Base-by-base conservation (phyloP, 2,797 vertebrate genomes). In the Oophaga sylvatica region DNA sequence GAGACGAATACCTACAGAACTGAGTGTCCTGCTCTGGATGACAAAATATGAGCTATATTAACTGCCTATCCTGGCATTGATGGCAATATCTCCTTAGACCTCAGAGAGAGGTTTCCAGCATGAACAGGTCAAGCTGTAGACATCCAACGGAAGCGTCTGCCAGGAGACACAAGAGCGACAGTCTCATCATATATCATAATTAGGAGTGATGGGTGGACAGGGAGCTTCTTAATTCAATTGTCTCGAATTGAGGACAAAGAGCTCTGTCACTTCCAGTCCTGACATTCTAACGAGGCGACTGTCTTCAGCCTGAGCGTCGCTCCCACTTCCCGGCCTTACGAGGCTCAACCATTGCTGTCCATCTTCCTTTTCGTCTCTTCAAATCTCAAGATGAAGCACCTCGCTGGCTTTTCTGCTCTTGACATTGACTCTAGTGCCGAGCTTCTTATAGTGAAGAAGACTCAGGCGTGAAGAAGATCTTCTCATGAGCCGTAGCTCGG, bases 191-290 rank as follows among this genome's bases (percentile, higher is more conserved):
- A 59, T 78, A 77, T 89, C 87, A 89, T 86, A 85, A 89, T 89
- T 89, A 89, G 79, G 79, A 86, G 83, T 82, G 87, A 89, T 73
- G 48, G 83, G 68, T 48, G 83, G 83, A 81, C 70, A 57, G 79
- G 79, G 87, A 89, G 70, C 83, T 85, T 81, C 79, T 81, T 89
- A 89, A 89, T 86, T 89, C 87, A 89, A 89, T 89, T 89, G 87
- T 89, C 87, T 89, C 79, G 19, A 85, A 75, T 76, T 81, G 83
- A 85, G 83, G 87, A 89, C 87, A 89, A 89, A 88, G 79, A 85
- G 79, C 70, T 85, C 83, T 85, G 83, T 88, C 87, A 81, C 83
- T 57, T 60, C n/a, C 59, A 48, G 48, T 26, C 73, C 87, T 87
- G 87, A 87, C 83, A 85, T 62, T 70, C 71, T 86, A 86, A 89